Conservation (phyloP, 1,140 invertebrate genomes). For the Spodoptera litura region DNA sequence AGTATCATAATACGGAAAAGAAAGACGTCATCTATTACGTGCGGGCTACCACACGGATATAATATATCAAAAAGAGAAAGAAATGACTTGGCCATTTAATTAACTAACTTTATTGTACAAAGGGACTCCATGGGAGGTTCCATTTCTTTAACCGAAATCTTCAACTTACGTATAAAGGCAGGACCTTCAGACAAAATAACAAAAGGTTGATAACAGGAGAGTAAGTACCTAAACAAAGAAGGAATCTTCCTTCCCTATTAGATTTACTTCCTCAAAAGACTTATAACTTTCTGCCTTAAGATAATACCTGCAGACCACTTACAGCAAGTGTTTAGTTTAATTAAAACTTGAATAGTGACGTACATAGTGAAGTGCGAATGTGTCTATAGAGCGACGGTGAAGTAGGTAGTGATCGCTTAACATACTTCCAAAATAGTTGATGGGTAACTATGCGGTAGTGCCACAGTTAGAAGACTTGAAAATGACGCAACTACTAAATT, state of each 20-base stretch:
- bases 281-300: conserved; percentile 39
- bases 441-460: conserved; percentile 27
- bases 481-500: conserved; percentile 27
- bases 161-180: conserved; percentile 33
- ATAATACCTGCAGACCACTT: conserved; percentile 39
- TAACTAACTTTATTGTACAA: conserved; percentile 33
- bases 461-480: conserved; percentile 18
- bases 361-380: conserved; percentile 15
- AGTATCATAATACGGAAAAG: neutral
- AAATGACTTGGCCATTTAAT: conserved; percentile 27
- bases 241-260: conserved; percentile 40
- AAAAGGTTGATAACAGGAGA: conserved; percentile 49
- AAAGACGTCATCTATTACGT: neutral
- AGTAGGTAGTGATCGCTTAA: neutral
- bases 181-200: conserved; percentile 37
- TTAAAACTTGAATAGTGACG: conserved; percentile 36
- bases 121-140: conserved; percentile 20
- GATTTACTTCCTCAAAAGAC: conserved; percentile 43
- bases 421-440: conserved; percentile 39
- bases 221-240: conserved; percentile 36
- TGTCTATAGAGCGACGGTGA: neutral
- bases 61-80: conserved; percentile 18
- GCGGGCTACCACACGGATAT: neutral
- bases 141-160: conserved; percentile 36
- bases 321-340: conserved; percentile 38